These are phyloP conservation scores for Saimiri boliviensis DNA, from an alignment of 2,113 vertebrate species.

Conservation along the genomic window DNA sequence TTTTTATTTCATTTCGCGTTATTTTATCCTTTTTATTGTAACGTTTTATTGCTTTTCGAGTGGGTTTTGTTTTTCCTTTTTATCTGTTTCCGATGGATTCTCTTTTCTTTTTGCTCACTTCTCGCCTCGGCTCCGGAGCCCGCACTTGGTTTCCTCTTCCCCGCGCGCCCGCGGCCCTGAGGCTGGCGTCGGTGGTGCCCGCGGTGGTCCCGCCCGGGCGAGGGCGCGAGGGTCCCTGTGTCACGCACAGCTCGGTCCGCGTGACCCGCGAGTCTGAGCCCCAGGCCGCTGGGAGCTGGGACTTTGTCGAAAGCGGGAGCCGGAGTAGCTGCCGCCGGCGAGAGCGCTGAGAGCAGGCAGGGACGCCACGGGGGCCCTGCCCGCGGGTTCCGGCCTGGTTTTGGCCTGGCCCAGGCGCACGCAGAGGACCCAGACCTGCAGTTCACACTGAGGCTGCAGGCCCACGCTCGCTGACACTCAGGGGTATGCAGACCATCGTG, in stretches of 20 bases:
- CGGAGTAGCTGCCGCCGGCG: accelerated
- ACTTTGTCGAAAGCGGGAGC: constrained; percentile 50
- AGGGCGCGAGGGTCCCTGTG: background rate
- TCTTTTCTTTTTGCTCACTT: background rate
- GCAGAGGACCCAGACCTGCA: background rate
- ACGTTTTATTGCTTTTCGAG: background rate
- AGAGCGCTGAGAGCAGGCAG: background rate
- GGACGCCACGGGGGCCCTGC: background rate
- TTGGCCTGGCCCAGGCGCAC: background rate
- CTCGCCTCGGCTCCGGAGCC: background rate
- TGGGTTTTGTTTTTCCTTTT: background rate
- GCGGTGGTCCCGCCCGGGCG: accelerated
- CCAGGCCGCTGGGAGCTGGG: accelerated
- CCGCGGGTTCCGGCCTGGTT: background rate
- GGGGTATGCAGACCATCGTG: background rate
- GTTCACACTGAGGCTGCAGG: background rate
- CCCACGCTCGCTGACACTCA: background rate
- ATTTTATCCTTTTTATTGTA: background rate
- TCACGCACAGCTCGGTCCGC: accelerated
- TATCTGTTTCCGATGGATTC: background rate
- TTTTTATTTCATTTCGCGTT: background rate
- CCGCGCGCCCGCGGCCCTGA: background rate
- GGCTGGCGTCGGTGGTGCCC: background rate
- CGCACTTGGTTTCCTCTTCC: too few species aligned
- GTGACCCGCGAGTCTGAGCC: background rate